Evolutionary conservation across 1,140 invertebrate genomes (phyloP), one percentile per base, ranked within the genome.

Genomic region (Tetramorium parvispinum): DNA sequence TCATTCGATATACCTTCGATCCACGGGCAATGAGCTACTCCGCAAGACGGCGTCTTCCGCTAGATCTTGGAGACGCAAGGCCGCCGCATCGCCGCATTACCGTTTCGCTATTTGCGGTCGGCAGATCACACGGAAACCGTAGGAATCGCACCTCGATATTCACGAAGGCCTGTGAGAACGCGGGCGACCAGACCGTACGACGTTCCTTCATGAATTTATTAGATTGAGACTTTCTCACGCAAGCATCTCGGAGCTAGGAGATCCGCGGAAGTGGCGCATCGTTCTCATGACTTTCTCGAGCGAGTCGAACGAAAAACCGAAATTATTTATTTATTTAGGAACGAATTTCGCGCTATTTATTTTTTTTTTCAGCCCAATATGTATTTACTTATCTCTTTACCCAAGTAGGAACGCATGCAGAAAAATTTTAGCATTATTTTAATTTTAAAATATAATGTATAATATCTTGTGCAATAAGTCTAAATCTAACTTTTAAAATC

Each of bases 211-310:
- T 75, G 89, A 91, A 91, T 91, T 91, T 91, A 91, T 91, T 91
- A 87, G 89, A 91, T 91, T 91, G 89, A 87, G 81, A 89, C 89
- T 86, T 77, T 91, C 89, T 87, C 89, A 91, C 90, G 89, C 76
- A 73, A 90, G 63, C 61, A 73, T 88, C 61, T 53, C 51, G 66
- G 7, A 13, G n/a, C n/a, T n/a, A n/a, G 53, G 40, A 79, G 77
- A 53, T 63, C 51, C 27, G 53, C 53, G 68, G 79, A 83, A 83
- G 68, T 21, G 27, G 53, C 40, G 63, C 63, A 21, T 43, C 65
- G 55, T 75, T 83, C 79, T 83, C 70, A 49, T 61, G 53, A 83
- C 68, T 73, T 73, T 83, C 53, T 73, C 53, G 40, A 59, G 18
- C 53, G 43, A 53, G 7, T 82, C 10, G 10, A 16, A 46, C 24